Evolutionary conservation across 2,888 invertebrate genomes (phyloP).

Genomic region (Amblyjoppa fuscipennis): DNA sequence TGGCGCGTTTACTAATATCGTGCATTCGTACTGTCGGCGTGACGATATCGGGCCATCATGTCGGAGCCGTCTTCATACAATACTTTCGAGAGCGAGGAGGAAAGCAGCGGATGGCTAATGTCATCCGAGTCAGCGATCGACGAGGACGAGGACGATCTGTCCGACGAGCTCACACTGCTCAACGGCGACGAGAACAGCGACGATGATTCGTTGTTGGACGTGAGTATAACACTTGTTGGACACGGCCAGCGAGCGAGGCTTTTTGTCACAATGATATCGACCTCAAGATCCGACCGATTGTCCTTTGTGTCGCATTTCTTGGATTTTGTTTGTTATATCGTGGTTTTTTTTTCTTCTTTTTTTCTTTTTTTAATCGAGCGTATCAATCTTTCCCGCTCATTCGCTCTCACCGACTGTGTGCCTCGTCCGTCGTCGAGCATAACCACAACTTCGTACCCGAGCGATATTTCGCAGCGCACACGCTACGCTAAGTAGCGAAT

Average conservation of each 20-base stretch:
- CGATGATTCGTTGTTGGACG: constrained; percentile 51
- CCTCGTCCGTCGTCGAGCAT: neutral
- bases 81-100: constrained; percentile 55
- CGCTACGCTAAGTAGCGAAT: too few relatives aligned
- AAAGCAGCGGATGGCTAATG: constrained; percentile 43
- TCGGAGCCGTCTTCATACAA: constrained; percentile 53
- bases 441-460: neutral
- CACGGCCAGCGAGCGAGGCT: too few relatives aligned
- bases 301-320: neutral
- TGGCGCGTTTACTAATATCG: constrained; percentile 33
- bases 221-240: constrained; percentile 34
- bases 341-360: neutral
- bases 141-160: constrained; percentile 48
- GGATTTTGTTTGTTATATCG: too few relatives aligned
- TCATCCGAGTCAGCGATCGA: constrained; percentile 43
- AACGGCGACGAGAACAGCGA: constrained; percentile 62
- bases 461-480: neutral
- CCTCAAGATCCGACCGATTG: too few relatives aligned
- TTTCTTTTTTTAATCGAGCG: neutral
- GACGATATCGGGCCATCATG: constrained; percentile 40
- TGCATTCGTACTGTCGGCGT: neutral
- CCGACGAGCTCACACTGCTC: constrained; percentile 60
- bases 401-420: neutral
- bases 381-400: constrained; percentile 27
- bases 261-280: neutral